A percentile compares a stretch with the other conserved stretches of the same genome.
These are phyloP conservation scores for Danio choprae DNA, from an alignment of 2,797 vertebrate genomes.

Conservation along the genomic window DNA sequence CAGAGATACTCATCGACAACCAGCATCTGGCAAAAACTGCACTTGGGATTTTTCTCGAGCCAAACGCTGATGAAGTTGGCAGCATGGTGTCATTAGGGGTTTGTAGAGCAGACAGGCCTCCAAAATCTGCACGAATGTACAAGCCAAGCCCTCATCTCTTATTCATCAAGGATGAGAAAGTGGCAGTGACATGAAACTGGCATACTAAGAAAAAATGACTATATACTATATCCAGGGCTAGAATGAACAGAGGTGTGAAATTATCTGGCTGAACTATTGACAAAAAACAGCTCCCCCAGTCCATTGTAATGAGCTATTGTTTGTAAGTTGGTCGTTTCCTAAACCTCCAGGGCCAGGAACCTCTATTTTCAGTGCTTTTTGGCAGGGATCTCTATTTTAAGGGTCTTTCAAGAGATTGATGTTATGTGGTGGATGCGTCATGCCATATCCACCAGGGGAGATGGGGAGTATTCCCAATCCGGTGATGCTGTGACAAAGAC, in stretches of 20 bases:
- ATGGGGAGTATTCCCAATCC: slow-evolving; percentile 64
- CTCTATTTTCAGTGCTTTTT: slow-evolving; percentile 9
- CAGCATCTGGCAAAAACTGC: slow-evolving; percentile 66
- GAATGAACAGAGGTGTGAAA: slow-evolving; percentile 57
- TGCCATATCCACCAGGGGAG: slow-evolving; percentile 67
- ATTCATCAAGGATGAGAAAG: slow-evolving; percentile 73
- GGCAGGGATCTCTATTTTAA: slow-evolving; percentile 18
- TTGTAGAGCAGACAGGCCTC: slow-evolving; percentile 69
- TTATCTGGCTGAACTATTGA: slow-evolving; percentile 65
- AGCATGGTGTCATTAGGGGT: slow-evolving; percentile 68
- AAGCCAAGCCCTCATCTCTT: slow-evolving; percentile 68
- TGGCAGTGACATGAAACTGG: slow-evolving; percentile 57
- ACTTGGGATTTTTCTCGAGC: slow-evolving; percentile 67
- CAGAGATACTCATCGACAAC: slow-evolving; percentile 10
- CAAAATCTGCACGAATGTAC: slow-evolving; percentile 62
- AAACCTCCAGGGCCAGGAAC: slow-evolving; percentile 25
- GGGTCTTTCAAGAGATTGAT: slow-evolving; percentile 27
- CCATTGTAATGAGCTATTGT: slow-evolving; percentile 72
- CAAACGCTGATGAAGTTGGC: slow-evolving; percentile 65
- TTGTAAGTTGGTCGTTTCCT: slow-evolving; percentile 51
- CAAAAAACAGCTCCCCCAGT: slow-evolving; percentile 48
- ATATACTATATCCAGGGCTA: neutral
- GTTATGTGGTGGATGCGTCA: slow-evolving; percentile 66
- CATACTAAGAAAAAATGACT: neutral
- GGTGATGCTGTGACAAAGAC: slow-evolving; percentile 57